Conservation (phyloP, 2,888 invertebrate species). For the Diarsia brunnea region DNA sequence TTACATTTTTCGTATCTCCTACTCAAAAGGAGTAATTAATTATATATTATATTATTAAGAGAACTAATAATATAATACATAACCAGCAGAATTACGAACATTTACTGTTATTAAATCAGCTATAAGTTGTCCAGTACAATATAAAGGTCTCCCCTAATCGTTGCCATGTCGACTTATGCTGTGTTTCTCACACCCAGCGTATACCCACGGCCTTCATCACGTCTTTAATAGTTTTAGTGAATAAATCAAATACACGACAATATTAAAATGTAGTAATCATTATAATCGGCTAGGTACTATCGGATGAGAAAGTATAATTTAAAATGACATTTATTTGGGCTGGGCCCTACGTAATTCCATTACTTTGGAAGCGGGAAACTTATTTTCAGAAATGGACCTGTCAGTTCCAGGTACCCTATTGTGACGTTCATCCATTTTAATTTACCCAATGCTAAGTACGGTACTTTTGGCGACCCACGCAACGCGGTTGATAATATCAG, state of each 20-base stretch:
- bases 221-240: background rate
- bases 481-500: conserved; percentile 13
- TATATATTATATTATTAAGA: background rate
- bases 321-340: conserved; percentile 21
- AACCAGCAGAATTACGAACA: background rate
- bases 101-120: background rate
- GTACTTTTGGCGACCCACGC: conserved; percentile 9
- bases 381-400: conserved; percentile 19
- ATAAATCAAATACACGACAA: background rate
- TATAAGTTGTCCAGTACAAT: background rate
- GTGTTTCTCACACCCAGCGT: background rate
- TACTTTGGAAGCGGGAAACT: background rate
- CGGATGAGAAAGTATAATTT: background rate
- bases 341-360: background rate
- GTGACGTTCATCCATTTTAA: conserved; percentile 13
- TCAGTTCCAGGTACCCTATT: conserved; percentile 9
- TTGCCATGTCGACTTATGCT: background rate
- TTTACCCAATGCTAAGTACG: conserved; percentile 21
- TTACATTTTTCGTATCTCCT: background rate
- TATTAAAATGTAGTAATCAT: background rate
- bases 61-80: background rate
- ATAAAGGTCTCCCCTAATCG: background rate
- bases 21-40: background rate
- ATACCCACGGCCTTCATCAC: background rate
- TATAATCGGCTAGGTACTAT: background rate